These are phyloP conservation scores for Neodiprion fabricii DNA, from an alignment of 1,140 invertebrate genomes.

Conservation along the genomic window DNA sequence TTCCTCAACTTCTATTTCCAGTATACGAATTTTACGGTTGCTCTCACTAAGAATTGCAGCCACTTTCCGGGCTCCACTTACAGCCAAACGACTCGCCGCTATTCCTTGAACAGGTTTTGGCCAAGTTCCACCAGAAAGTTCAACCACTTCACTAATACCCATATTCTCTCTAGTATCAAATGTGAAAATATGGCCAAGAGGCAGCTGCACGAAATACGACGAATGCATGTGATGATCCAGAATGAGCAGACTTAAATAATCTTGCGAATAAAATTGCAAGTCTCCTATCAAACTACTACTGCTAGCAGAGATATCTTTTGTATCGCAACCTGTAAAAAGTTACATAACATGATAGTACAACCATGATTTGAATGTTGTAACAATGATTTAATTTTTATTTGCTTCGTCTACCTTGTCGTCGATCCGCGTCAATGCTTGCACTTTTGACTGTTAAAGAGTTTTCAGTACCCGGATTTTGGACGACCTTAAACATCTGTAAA, in stretches of 20 bases:
- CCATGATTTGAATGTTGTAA: constrained; percentile 6
- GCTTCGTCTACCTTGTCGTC: constrained; percentile 44
- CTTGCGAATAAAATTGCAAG: constrained; percentile 83
- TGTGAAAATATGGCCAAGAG: constrained; percentile 59
- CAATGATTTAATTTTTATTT: background rate
- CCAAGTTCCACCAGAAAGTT: constrained; percentile 60
- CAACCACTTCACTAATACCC: constrained; percentile 60
- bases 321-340: constrained; percentile 5
- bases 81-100: constrained; percentile 75
- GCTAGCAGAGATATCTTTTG: constrained; percentile 2
- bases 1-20: constrained; percentile 91
- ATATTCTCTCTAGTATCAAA: constrained; percentile 49
- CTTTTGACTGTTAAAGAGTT: background rate
- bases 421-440: constrained; percentile 38
- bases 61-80: constrained; percentile 88
- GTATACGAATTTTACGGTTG: constrained; percentile 80
- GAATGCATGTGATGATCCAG: constrained; percentile 64
- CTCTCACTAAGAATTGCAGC: constrained; percentile 84
- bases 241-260: constrained; percentile 78
- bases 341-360: background rate
- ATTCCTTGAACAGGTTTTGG: constrained; percentile 75
- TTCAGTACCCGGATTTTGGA: background rate
- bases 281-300: constrained; percentile 61
- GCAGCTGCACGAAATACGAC: constrained; percentile 72
- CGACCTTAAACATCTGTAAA: constrained; percentile 46